phyloP scores from a whole-genome alignment of 2,888 invertebrate genomes.

The Pedicia rivosa region DNA sequence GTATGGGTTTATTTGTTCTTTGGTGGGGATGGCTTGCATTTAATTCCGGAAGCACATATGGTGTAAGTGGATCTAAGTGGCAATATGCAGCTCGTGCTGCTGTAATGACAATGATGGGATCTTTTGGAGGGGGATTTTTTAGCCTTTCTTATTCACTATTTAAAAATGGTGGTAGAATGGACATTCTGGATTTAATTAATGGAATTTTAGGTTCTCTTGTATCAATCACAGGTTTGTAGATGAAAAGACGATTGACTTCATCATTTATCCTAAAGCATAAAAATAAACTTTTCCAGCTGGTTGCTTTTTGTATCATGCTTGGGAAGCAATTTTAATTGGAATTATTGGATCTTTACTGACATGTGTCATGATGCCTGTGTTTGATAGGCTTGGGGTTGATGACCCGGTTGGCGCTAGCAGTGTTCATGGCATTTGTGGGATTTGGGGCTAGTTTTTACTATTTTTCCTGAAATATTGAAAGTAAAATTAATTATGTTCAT shows the following conservation, averaged over 20 bases:
- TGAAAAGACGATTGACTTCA: no score
- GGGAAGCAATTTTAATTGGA: constrained; percentile 77
- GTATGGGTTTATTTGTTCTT: constrained; percentile 79
- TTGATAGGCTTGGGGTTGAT: constrained; percentile 66
- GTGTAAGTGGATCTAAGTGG: constrained; percentile 69
- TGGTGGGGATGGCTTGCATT: constrained; percentile 98
- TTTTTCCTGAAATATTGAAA: no score
- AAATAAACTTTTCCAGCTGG: no score
- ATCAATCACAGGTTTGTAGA: no score
- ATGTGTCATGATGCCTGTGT: constrained; percentile 51
- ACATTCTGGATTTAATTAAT: constrained; percentile 76
- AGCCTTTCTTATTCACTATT: constrained; percentile 44
- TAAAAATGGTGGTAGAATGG: constrained; percentile 53
- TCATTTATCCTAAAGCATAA: no score
- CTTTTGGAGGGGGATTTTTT: constrained; percentile 70
- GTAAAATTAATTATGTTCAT: no score
- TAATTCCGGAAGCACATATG: constrained; percentile 81
- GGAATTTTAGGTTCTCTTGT: constrained; percentile 77
- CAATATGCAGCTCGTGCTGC: constrained; percentile 81
- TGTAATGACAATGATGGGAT: constrained; percentile 79
- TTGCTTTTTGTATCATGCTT: constrained; percentile 69
- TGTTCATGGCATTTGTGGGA: constrained; percentile 67
- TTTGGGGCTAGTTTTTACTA: no score
- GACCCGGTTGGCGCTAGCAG: constrained; percentile 78
- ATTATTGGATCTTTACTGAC: constrained; percentile 59